Base-by-base conservation (phyloP, 2,888 invertebrate species). In the Ischnura elegans region DNA sequence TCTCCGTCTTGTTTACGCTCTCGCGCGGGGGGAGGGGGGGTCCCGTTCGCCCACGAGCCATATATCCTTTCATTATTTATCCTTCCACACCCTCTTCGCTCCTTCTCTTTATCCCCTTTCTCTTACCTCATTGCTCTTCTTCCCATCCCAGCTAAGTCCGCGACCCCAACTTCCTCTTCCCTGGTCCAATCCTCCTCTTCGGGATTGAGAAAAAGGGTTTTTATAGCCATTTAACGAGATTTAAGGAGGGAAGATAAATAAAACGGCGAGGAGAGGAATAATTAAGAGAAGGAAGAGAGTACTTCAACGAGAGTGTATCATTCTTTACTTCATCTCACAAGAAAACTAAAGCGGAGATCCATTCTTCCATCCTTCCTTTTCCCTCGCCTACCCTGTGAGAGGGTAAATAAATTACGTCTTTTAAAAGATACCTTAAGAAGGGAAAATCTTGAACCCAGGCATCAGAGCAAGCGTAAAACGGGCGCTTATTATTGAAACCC, bases 191-290 rank as follows among this genome's bases (percentile, higher is more conserved):
- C 76, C 0, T 10, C 10, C 36, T 2, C 76, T 16, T 36, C 25
- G 2, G 36, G 76, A 36, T 36, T 76, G 29, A 76, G 36, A n/a
- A 25, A 76, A 36, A 76, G 36, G 76, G 76, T 76, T 76, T 76
- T 36, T 19, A 76, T 76, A 76, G 76, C 36, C 29, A 36, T 76
- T 76, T 76, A 76, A 76, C 76, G 76, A 76, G 76, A 76, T 76
- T 76, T 76, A 76, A 76, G 76, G 36, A 76, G 36, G 76, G 29
- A 8, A 76, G 76, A 76, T 76, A 76, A 36, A 76, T 6, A 76
- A 61, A 76, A 13, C 51, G 36, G 36, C n/a, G 76, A 36, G 36
- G 36, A 36, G 76, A 36, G 76, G 13, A 36, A n/a, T n/a, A n/a
- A n/a, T n/a, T n/a, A 36, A 36, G 13, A 76, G 36, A 76, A 25